phyloP scores from a whole-genome alignment of 1,140 invertebrate species.

The Trialeurodes vaporariorum region DNA sequence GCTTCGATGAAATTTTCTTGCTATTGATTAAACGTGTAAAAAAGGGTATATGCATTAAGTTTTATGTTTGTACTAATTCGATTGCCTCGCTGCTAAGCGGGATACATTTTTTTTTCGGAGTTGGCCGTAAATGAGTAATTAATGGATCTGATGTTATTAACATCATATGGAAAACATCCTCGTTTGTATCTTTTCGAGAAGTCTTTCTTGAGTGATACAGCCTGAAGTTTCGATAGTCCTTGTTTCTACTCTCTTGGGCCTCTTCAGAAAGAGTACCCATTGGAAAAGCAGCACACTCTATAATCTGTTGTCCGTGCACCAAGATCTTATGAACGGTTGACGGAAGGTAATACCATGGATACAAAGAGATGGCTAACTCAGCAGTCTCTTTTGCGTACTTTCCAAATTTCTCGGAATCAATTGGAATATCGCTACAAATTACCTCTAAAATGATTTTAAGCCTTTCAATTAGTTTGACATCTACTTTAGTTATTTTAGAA shows the following conservation, averaged over 20 bases:
- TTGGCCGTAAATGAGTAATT: conserved; percentile 13
- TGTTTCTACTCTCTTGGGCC: conserved; percentile 20
- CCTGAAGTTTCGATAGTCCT: conserved; percentile 16
- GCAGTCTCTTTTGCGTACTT: conserved; percentile 9
- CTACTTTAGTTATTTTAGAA: conserved; percentile 29
- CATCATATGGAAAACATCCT: conserved; percentile 16
- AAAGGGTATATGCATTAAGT: no score
- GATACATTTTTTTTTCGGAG: neutral
- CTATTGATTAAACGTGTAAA: no score
- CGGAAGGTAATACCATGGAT: conserved; percentile 8
- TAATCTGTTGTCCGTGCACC: neutral
- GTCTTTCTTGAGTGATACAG: conserved; percentile 7
- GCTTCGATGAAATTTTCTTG: no score
- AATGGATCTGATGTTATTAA: conserved; percentile 18
- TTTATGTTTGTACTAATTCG: no score
- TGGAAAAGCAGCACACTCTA: conserved; percentile 8
- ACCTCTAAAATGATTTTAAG: conserved; percentile 28
- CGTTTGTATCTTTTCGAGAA: conserved; percentile 10
- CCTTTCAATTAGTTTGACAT: conserved; percentile 29
- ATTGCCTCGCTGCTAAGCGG: neutral
- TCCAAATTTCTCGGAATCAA: conserved; percentile 11
- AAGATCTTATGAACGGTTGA: conserved; percentile 3
- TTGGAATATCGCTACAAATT: conserved; percentile 26
- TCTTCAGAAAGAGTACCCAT: conserved; percentile 22
- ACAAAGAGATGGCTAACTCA: conserved; percentile 6